Conservation (phyloP, 1,140 invertebrate genomes). For the Leptestheria dahalacensis region DNA sequence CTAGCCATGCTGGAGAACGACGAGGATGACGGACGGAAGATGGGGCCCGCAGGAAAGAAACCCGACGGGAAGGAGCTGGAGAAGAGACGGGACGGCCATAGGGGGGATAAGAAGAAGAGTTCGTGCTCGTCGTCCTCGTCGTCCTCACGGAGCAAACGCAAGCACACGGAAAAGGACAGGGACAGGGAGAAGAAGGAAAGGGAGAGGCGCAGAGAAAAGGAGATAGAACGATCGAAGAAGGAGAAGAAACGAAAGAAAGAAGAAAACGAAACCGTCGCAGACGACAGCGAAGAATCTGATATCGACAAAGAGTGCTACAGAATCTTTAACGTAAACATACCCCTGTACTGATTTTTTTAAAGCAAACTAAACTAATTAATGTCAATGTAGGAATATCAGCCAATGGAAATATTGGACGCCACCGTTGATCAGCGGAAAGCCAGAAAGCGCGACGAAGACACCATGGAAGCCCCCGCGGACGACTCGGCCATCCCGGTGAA, state of each 20-base stretch:
- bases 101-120: slow-evolving; percentile 14
- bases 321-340: slow-evolving; percentile 11
- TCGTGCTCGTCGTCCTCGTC: slow-evolving; percentile 10
- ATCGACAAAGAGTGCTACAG: slow-evolving; percentile 13
- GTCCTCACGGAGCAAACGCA: slow-evolving; percentile 12
- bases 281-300: slow-evolving; percentile 2
- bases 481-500: slow-evolving; percentile 6
- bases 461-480: not conserved
- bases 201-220: slow-evolving; percentile 17
- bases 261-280: slow-evolving; percentile 1
- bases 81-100: slow-evolving; percentile 3
- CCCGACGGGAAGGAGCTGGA: slow-evolving; percentile 7
- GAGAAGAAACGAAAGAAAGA: slow-evolving; percentile 9
- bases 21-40: not conserved
- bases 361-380: not conserved
- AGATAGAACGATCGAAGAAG: slow-evolving; percentile 19
- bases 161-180: not conserved
- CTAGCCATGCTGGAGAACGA: slow-evolving; percentile 2
- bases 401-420: not conserved
- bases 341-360: not conserved
- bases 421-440: not conserved
- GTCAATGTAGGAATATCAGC: slow-evolving; percentile 9
- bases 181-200: slow-evolving; percentile 17
- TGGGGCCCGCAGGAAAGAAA: not conserved
- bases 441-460: not conserved